Evolutionary conservation across 2,113 vertebrate species (phyloP).

Genomic region (Prionailurus bengalensis): DNA sequence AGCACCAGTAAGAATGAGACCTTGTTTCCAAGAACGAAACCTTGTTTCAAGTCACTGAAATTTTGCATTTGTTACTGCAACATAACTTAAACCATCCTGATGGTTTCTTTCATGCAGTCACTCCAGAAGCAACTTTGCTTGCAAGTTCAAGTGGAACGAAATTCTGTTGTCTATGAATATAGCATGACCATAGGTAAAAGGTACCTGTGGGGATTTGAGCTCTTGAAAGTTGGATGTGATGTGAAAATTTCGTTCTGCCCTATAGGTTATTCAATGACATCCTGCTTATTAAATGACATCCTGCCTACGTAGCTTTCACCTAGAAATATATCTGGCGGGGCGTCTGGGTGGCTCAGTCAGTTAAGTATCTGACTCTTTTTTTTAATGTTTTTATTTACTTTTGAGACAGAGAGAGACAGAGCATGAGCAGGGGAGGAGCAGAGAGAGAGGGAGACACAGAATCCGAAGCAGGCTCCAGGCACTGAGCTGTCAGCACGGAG

Average conservation of each 20-base stretch:
- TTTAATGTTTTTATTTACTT: too few species aligned
- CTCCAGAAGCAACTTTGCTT: background rate
- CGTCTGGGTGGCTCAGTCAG: too few species aligned
- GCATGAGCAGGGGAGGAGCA: too few species aligned
- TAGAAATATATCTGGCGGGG: constrained; percentile 1
- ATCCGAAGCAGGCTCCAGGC: too few species aligned
- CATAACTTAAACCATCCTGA: background rate
- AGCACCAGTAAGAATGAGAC: background rate
- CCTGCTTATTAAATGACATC: constrained; percentile 10
- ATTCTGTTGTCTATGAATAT: background rate
- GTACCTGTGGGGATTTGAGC: background rate
- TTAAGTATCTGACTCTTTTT: too few species aligned
- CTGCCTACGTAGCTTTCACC: background rate
- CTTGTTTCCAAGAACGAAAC: background rate
- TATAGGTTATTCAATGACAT: background rate
- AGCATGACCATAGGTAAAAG: background rate
- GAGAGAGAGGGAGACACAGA: too few species aligned
- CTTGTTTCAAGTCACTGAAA: background rate
- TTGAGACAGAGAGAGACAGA: too few species aligned
- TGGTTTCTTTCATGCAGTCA: background rate
- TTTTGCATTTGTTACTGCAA: background rate
- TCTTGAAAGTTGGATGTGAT: constrained; percentile 25
- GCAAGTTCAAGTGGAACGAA: background rate
- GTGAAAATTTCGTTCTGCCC: background rate
- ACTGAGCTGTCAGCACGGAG: too few species aligned